phyloP scores from a whole-genome alignment of 2,113 vertebrate genomes.

The Antechinus flavipes region DNA sequence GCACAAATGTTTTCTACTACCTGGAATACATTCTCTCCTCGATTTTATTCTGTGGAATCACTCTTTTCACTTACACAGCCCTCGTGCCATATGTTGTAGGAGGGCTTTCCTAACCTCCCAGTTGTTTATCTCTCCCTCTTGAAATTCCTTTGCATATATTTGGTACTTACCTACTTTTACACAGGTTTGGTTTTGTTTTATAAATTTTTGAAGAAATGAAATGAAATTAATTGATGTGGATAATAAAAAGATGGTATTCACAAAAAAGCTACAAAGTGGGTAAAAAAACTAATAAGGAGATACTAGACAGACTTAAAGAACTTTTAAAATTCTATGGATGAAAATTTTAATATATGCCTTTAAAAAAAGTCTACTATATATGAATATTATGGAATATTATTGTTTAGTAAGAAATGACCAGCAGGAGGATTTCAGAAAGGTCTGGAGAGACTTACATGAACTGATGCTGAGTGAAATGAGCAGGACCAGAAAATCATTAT shows the following conservation, averaged over 20 bases:
- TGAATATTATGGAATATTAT: no score
- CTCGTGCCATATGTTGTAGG: neutral
- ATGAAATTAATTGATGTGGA: neutral
- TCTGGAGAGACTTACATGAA: no score
- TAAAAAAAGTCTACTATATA: neutral
- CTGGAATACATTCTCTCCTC: neutral
- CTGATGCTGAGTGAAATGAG: no score
- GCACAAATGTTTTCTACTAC: neutral
- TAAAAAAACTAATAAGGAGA: neutral
- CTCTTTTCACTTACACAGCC: neutral
- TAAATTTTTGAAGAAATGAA: neutral
- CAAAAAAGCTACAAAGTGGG: neutral
- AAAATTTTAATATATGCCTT: neutral
- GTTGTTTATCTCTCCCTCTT: neutral
- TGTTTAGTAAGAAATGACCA: no score
- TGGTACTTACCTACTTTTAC: neutral
- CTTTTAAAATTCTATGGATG: neutral
- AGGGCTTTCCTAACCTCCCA: neutral
- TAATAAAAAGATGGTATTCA: neutral
- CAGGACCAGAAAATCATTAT: no score
- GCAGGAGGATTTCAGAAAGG: no score
- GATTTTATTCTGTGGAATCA: neutral
- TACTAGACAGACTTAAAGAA: neutral
- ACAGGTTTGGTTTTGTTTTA: neutral
- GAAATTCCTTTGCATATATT: neutral